Conservation (phyloP, 2,888 invertebrate species). For the Watsonalla cultraria region DNA sequence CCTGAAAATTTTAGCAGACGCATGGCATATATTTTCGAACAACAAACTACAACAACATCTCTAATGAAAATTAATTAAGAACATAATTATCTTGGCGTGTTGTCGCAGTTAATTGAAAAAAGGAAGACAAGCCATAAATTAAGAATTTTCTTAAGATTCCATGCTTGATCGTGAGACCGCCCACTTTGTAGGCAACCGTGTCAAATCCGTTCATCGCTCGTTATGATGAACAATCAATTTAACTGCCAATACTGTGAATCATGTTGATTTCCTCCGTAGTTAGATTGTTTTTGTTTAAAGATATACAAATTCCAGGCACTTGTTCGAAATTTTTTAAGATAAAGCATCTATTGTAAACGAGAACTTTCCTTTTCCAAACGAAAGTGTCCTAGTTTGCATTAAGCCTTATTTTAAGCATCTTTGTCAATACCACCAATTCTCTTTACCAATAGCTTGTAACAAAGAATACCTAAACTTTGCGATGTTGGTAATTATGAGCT, state of each 20-base stretch:
- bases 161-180: constrained; percentile 6
- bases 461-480: background rate
- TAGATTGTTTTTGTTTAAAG: constrained; percentile 7
- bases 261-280: constrained; percentile 20
- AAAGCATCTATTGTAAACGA: constrained; percentile 41
- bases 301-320: constrained; percentile 23
- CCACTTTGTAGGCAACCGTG: constrained; percentile 20
- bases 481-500: background rate
- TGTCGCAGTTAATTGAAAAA: background rate
- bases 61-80: background rate
- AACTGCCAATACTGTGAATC: constrained; percentile 14
- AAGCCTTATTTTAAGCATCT: constrained; percentile 47
- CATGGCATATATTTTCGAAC: background rate
- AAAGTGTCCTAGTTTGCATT: constrained; percentile 63
- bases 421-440: constrained; percentile 38
- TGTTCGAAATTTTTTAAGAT: constrained; percentile 42
- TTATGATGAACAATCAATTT: constrained; percentile 15
- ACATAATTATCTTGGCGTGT: background rate
- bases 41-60: too few relatives aligned
- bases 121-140: constrained; percentile 1
- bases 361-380: constrained; percentile 65
- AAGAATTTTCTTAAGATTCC: background rate
- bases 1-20: background rate
- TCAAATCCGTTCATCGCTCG: constrained; percentile 15
- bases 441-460: background rate